Conservation (phyloP, 2,113 vertebrate genomes). For the Zonotrichia leucophrys region DNA sequence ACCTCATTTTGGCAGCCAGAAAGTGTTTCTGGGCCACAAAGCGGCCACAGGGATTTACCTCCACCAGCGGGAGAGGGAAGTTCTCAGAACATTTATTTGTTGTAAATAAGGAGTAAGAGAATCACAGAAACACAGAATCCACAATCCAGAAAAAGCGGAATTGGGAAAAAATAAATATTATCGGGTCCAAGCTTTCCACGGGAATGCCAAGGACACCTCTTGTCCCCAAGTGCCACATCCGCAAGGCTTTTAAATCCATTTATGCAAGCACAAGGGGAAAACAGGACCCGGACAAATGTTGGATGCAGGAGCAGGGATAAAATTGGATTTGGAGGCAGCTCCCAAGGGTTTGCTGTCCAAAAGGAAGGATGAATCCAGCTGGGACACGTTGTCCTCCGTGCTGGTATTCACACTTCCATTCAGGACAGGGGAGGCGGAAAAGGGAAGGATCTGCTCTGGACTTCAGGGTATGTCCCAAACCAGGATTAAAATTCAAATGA, state of each 20-base stretch:
- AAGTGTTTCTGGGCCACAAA: not conserved
- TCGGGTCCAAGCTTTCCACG: accelerated
- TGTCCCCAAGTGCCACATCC: not conserved
- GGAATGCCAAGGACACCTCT: not conserved
- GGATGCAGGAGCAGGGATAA: not conserved
- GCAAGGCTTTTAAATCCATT: accelerated
- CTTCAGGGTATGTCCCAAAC: not conserved
- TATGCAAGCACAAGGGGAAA: not conserved
- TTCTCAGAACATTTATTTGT: not conserved
- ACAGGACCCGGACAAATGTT: not conserved
- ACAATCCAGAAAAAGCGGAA: not conserved
- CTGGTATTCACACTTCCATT: not conserved
- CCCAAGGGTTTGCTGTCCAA: not conserved
- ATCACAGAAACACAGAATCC: not conserved
- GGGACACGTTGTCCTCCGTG: not conserved
- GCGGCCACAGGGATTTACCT: not conserved
- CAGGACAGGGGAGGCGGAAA: not conserved
- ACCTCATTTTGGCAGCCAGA: not conserved
- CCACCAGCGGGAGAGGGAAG: not conserved
- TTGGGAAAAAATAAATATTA: too few relatives aligned
- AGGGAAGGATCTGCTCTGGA: not conserved
- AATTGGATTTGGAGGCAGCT: not conserved
- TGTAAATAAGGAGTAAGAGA: not conserved
- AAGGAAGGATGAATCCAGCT: not conserved
- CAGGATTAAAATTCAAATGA: not conserved